phyloP scores from a whole-genome alignment of 2,113 vertebrate genomes.

The Nanorana parkeri region DNA sequence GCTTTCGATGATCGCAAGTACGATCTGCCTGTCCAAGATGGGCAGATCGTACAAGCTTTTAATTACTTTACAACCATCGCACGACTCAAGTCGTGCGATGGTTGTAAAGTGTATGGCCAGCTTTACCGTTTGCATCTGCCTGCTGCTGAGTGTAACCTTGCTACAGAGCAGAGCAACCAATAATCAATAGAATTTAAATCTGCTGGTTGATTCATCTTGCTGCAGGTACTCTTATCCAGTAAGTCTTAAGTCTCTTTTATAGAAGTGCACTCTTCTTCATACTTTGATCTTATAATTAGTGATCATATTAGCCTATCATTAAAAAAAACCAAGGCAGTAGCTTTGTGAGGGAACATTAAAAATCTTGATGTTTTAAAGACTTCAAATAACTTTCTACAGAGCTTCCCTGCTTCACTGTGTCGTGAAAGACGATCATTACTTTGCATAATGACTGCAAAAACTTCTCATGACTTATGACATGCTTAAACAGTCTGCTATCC shows the following conservation, averaged over 20 bases:
- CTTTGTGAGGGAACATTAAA: not conserved
- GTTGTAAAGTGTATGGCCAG: no score
- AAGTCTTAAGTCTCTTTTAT: not conserved
- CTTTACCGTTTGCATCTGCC: no score
- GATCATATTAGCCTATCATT: conserved; percentile 9
- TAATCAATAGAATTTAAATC: no score
- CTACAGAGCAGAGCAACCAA: no score
- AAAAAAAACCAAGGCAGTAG: not conserved
- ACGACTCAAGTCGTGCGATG: no score
- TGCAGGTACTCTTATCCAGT: no score
- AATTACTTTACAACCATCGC: no score
- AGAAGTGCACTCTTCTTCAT: not conserved
- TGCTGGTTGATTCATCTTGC: no score
- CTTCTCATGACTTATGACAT: not conserved
- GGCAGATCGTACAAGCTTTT: no score
- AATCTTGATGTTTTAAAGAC: conserved; percentile 6
- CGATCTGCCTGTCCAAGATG: no score
- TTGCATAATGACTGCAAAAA: not conserved
- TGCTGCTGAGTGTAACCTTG: no score
- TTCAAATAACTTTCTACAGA: not conserved
- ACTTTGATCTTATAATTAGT: conserved; percentile 16
- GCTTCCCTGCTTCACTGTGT: conserved; percentile 8
- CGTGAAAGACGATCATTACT: conserved; percentile 2
- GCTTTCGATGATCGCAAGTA: no score
- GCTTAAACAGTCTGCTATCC: conserved; percentile 16